phyloP scores from a whole-genome alignment of 2,888 invertebrate species.

The Cantharis nigra region DNA sequence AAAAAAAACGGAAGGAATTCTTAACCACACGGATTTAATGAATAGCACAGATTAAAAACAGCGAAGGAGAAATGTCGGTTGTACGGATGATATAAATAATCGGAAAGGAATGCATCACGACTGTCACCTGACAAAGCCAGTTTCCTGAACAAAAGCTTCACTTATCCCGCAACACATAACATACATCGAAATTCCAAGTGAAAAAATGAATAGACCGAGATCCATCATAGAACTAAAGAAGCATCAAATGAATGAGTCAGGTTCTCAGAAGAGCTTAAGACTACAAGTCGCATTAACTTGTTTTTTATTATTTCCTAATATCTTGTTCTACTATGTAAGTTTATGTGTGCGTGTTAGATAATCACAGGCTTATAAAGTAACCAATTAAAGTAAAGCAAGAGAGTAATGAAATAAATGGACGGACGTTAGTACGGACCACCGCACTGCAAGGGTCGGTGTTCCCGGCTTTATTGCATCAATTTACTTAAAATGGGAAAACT shows the following conservation, averaged over 20 bases:
- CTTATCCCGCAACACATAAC: constrained; percentile 1
- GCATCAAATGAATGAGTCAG: constrained; percentile 13
- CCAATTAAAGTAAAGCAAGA: constrained; percentile 31
- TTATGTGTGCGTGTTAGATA: constrained; percentile 34
- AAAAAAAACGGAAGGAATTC: background rate
- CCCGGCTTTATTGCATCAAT: constrained; percentile 33
- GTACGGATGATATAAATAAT: constrained; percentile 20
- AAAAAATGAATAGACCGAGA: constrained; percentile 9
- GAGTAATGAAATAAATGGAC: constrained; percentile 36
- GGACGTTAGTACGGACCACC: constrained; percentile 28
- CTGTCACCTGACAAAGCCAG: constrained; percentile 12
- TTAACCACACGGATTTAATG: background rate
- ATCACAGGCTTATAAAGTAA: constrained; percentile 30
- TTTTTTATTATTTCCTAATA: constrained; percentile 38
- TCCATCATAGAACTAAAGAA: constrained; percentile 12
- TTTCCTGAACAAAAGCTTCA: background rate
- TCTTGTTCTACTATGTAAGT: constrained; percentile 38
- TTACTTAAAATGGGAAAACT: constrained; percentile 33
- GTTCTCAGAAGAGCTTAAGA: constrained; percentile 18
- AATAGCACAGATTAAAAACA: background rate
- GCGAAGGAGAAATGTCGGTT: background rate
- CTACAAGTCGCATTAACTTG: constrained; percentile 19
- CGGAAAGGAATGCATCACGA: constrained; percentile 13
- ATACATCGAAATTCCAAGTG: constrained; percentile 19
- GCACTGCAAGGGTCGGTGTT: constrained; percentile 29